These are phyloP conservation scores for Magallana gigas DNA, from an alignment of 1,140 invertebrate genomes.

Conservation along the genomic window DNA sequence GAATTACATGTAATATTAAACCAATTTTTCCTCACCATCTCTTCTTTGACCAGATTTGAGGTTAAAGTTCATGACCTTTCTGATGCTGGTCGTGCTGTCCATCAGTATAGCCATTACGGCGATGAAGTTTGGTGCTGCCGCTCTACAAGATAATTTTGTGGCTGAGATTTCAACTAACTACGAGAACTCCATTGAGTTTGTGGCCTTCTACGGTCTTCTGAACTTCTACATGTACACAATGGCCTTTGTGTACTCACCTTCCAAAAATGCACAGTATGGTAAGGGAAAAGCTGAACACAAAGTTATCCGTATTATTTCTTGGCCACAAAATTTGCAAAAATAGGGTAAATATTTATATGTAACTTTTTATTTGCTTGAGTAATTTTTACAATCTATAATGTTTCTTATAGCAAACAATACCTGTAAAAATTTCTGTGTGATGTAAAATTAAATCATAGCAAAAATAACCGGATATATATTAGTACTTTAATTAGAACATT, in stretches of 20 bases:
- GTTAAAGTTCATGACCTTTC: conserved; percentile 92
- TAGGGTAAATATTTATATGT: too few relatives aligned
- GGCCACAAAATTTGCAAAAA: too few relatives aligned
- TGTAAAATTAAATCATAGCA: too few relatives aligned
- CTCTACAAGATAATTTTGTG: conserved; percentile 96
- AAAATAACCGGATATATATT: too few relatives aligned
- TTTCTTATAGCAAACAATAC: too few relatives aligned
- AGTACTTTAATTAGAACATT: too few relatives aligned
- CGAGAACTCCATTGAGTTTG: conserved; percentile 94
- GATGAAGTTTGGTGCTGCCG: conserved; percentile 91
- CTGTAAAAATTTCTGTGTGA: too few relatives aligned
- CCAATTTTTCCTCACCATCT: not conserved
- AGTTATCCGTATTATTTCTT: too few relatives aligned
- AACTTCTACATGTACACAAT: conserved; percentile 97
- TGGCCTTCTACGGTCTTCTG: conserved; percentile 95
- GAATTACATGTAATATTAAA: too few relatives aligned
- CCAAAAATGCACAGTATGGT: conserved; percentile 88
- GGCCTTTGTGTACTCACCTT: conserved; percentile 96
- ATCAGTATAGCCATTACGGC: conserved; percentile 89
- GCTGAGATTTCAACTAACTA: conserved; percentile 91
- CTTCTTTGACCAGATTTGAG: conserved; percentile 87
- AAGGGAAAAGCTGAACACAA: conserved; percentile 72
- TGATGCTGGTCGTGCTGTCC: conserved; percentile 91
- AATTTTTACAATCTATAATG: too few relatives aligned
- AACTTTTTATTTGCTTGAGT: too few relatives aligned